These are phyloP conservation scores for Calameuta filiformis DNA, from an alignment of 2,888 invertebrate genomes.

Conservation along the genomic window DNA sequence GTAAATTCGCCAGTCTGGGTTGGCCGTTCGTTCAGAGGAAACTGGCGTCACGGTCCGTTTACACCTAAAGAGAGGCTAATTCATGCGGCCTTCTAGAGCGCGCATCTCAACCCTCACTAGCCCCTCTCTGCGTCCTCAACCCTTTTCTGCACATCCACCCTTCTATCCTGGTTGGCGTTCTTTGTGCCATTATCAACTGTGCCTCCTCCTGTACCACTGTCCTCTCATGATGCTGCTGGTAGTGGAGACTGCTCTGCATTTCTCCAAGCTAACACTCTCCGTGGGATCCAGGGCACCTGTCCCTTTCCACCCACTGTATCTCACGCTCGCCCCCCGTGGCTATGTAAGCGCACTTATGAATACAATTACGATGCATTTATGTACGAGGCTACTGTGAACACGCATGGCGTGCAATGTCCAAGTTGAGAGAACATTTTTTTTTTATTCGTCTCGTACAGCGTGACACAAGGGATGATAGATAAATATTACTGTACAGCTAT, in stretches of 20 bases:
- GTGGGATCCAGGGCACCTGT: conserved; percentile 56
- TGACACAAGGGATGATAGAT: neutral
- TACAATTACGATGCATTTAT: conserved; percentile 43
- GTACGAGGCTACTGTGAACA: neutral
- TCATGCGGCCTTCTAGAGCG: conserved; percentile 57
- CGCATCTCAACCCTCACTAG: conserved; percentile 35
- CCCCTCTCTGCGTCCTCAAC: conserved; percentile 16
- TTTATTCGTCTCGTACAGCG: neutral
- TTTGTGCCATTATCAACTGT: conserved; percentile 6
- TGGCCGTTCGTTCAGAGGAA: neutral
- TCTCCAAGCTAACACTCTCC: conserved; percentile 40
- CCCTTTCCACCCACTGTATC: conserved; percentile 26
- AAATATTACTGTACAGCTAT: neutral
- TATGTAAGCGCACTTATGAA: conserved; percentile 49
- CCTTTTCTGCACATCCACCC: conserved; percentile 4
- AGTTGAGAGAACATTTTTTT: neutral
- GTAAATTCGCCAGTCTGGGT: neutral
- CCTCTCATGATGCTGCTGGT: neutral
- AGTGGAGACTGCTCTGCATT: conserved; percentile 27
- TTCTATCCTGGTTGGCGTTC: conserved; percentile 9
- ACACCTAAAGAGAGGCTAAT: conserved; percentile 56
- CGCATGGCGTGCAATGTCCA: neutral
- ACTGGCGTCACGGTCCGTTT: conserved; percentile 25
- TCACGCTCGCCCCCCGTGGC: conserved; percentile 10
- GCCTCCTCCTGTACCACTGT: conserved; percentile 10